These are phyloP conservation scores for Aphaenogaster rudis DNA, from an alignment of 1,140 invertebrate genomes.

Conservation along the genomic window DNA sequence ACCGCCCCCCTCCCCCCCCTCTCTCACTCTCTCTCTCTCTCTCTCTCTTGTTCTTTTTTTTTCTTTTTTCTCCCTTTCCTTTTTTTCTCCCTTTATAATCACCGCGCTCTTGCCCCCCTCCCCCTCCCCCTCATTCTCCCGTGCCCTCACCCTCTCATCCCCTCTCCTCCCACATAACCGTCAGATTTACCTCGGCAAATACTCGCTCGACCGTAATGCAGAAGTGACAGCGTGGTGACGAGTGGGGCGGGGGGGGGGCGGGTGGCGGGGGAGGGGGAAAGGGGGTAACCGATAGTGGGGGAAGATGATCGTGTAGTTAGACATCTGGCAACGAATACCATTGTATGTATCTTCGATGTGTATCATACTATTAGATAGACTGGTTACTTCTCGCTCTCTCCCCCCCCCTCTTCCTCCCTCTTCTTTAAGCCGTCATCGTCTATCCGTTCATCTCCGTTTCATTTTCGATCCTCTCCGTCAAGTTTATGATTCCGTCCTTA, in stretches of 20 bases:
- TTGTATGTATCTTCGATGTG: conserved; percentile 83
- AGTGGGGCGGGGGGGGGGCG: conserved; percentile 57
- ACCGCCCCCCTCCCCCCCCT: not conserved
- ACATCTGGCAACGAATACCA: conserved; percentile 81
- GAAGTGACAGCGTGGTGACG: conserved; percentile 80
- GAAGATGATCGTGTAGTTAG: conserved; percentile 79
- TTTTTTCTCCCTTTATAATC: conserved; percentile 19
- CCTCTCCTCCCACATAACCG: conserved; percentile 35
- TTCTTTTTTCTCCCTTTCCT: conserved; percentile 34
- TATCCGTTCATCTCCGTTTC: conserved; percentile 64
- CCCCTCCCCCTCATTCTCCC: not conserved
- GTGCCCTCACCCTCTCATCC: conserved; percentile 1
- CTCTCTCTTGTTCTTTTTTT: conserved; percentile 11
- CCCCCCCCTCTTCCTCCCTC: conserved; percentile 57
- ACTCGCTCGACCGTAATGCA: conserved; percentile 74
- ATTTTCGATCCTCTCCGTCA: conserved; percentile 67
- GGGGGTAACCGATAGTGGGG: conserved; percentile 53
- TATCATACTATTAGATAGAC: conserved; percentile 83
- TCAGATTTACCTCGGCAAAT: conserved; percentile 69
- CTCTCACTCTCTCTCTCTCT: not conserved
- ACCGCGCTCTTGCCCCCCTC: conserved; percentile 20
- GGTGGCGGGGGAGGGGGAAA: conserved; percentile 30
- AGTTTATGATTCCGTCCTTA: conserved; percentile 72
- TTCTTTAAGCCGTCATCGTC: conserved; percentile 53
- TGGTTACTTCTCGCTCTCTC: conserved; percentile 77